phyloP scores from a whole-genome alignment of 2,797 vertebrate species.

The Bovichtus diacanthus region DNA sequence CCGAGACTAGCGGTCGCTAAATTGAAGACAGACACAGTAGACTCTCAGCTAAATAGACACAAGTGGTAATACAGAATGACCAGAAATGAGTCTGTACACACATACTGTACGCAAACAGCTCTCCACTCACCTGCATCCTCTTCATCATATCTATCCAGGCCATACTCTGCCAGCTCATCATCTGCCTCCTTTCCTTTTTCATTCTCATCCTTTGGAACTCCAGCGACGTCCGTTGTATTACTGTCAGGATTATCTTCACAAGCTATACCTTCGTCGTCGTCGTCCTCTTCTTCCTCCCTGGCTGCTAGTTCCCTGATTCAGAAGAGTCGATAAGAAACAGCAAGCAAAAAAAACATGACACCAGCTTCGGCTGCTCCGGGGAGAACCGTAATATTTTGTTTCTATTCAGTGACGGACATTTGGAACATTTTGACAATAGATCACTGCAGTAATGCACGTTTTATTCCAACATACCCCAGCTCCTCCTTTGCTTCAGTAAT shows the following conservation, averaged over 20 bases:
- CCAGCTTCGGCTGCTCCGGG: neutral
- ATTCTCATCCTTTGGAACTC: slow-evolving; percentile 51
- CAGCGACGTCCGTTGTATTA: slow-evolving; percentile 40
- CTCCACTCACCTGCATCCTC: slow-evolving; percentile 84
- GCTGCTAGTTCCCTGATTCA: slow-evolving; percentile 78
- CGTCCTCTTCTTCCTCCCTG: slow-evolving; percentile 81
- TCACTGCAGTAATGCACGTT: neutral
- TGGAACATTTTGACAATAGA: neutral
- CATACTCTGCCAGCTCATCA: slow-evolving; percentile 92
- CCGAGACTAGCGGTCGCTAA: slow-evolving; percentile 89
- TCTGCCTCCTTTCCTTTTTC: slow-evolving; percentile 71
- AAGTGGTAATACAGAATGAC: neutral
- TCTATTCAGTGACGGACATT: neutral
- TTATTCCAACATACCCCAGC: slow-evolving; percentile 69
- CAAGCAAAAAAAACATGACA: neutral
- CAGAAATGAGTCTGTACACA: neutral
- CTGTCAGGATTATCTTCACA: slow-evolving; percentile 41
- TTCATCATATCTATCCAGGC: slow-evolving; percentile 93
- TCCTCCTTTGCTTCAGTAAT: slow-evolving; percentile 84
- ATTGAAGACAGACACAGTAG: neutral
- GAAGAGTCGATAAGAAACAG: neutral
- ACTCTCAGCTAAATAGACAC: neutral
- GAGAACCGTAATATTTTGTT: neutral
- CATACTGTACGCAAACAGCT: neutral
- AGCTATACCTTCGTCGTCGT: slow-evolving; percentile 81